Conservation (phyloP, 37 sponge, comb jelly and placozoan genomes). For the Aplysina aerophoba region DNA sequence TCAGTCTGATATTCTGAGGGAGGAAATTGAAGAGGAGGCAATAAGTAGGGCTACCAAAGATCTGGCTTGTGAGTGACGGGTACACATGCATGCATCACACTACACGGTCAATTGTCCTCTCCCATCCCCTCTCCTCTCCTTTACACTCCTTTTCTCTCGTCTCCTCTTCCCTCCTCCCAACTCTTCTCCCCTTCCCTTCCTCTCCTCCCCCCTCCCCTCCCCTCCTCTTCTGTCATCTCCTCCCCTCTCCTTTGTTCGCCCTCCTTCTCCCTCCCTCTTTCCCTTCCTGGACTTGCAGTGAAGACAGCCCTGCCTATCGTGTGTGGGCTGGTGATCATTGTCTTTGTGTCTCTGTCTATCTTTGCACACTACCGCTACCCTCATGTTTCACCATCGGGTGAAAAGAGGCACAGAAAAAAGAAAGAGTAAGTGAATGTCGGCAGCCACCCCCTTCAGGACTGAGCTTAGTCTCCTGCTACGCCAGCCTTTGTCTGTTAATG, state of each 20-base stretch:
- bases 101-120: not conserved
- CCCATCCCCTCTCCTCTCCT: not conserved
- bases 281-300: constrained; percentile 34
- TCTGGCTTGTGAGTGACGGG: not conserved
- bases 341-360: constrained; percentile 56
- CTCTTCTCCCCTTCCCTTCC: not conserved
- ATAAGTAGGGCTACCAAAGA: not conserved
- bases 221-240: not conserved
- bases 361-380: constrained; percentile 76
- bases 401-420: constrained; percentile 53
- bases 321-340: constrained; percentile 40
- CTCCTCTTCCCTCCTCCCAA: not conserved
- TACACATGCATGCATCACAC: too few species aligned
- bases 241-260: not conserved
- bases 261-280: not conserved
- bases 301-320: constrained; percentile 58
- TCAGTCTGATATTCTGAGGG: not conserved
- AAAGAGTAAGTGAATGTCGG: not conserved
- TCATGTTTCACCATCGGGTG: constrained; percentile 49
- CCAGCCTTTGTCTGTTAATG: too few species aligned
- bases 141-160: too few species aligned
- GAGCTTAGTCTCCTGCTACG: too few species aligned
- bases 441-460: too few species aligned
- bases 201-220: not conserved
- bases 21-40: not conserved